Conservation (phyloP, 1,140 invertebrate species). For the Parapsyche elsis region DNA sequence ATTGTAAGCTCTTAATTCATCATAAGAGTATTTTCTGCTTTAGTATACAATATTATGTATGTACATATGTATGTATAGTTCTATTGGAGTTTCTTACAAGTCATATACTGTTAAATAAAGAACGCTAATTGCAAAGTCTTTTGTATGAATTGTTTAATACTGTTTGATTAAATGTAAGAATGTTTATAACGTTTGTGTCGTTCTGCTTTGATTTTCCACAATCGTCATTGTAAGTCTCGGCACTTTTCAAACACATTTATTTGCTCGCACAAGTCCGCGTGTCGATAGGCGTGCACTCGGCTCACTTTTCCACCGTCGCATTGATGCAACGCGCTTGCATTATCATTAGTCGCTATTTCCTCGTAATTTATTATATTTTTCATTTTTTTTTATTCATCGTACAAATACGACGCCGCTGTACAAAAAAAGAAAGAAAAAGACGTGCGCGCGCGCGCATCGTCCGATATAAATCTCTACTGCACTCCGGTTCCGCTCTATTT, state of each 20-base stretch:
- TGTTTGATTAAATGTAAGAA: no score
- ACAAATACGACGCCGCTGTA: not conserved
- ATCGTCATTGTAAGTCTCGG: not conserved
- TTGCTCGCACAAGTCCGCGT: not conserved
- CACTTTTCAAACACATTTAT: not conserved
- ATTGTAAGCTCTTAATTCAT: no score
- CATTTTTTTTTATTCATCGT: not conserved
- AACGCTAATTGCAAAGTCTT: no score
- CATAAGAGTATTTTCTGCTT: no score
- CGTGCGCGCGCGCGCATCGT: slow-evolving; percentile 24
- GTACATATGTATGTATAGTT: no score
- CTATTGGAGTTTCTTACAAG: no score
- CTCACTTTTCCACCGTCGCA: slow-evolving; percentile 29
- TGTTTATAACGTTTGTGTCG: no score
- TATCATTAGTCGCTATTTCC: not conserved
- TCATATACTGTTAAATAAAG: no score
- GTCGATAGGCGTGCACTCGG: not conserved
- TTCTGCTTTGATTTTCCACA: no score
- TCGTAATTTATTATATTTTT: slow-evolving; percentile 2
- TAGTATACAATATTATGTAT: no score
- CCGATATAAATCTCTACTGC: slow-evolving; percentile 45
- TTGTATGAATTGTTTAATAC: no score
- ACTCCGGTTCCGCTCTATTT: slow-evolving; percentile 55
- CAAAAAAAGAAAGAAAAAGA: slow-evolving; percentile 9
- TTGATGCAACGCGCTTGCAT: slow-evolving; percentile 35